Evolutionary conservation across 2,888 invertebrate species (phyloP).

Genomic region (Drosophila setosimentum): DNA sequence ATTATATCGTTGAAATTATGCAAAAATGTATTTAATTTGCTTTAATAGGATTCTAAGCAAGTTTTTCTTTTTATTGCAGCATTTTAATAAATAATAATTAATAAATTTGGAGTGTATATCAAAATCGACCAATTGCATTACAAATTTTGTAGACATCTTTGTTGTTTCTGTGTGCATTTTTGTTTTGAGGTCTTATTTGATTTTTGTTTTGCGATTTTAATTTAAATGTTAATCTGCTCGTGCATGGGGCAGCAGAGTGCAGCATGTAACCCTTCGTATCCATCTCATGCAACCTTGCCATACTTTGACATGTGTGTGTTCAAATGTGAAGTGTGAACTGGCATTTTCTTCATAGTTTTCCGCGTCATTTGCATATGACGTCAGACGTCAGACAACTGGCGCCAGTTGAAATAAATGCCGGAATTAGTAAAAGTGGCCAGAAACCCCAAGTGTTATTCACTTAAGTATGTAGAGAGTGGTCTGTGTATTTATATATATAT

Average conservation of each 20-base stretch:
- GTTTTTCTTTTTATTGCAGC: background rate
- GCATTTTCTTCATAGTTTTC: slow-evolving; percentile 69
- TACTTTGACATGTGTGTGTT: slow-evolving; percentile 14
- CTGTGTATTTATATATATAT: background rate
- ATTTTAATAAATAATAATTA: background rate
- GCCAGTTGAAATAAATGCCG: slow-evolving; percentile 60
- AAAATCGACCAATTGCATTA: background rate
- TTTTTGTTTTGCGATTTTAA: slow-evolving; percentile 56
- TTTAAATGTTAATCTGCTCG: slow-evolving; percentile 72
- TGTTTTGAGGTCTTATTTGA: slow-evolving; percentile 29
- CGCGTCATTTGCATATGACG: slow-evolving; percentile 64
- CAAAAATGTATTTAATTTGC: background rate
- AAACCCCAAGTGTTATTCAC: background rate
- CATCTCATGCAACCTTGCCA: background rate
- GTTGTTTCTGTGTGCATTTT: slow-evolving; percentile 11
- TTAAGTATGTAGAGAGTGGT: background rate
- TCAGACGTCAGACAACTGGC: slow-evolving; percentile 38
- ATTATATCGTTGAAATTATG: background rate
- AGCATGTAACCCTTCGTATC: background rate
- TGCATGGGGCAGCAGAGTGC: slow-evolving; percentile 32
- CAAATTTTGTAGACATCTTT: background rate
- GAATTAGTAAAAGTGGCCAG: slow-evolving; percentile 60
- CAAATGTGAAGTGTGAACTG: slow-evolving; percentile 46
- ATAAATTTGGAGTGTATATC: slow-evolving; percentile 4
- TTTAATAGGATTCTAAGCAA: background rate